These are phyloP conservation scores for Zygogramma bicolorata DNA, from an alignment of 2,888 invertebrate species.

Conservation along the genomic window DNA sequence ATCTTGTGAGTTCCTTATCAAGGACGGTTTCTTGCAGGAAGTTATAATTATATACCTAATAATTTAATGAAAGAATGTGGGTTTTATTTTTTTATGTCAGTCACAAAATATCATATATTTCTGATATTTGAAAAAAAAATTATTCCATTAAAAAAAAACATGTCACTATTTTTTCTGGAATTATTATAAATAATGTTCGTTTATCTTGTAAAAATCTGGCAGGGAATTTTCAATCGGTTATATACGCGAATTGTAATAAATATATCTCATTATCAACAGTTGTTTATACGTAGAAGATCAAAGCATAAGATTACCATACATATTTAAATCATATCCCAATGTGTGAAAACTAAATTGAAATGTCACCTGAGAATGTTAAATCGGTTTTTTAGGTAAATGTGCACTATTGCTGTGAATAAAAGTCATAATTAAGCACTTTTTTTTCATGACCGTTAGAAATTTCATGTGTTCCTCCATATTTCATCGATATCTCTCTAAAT, in stretches of 20 bases:
- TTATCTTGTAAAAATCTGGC: background rate
- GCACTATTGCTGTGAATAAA: background rate
- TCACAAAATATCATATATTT: too few species aligned
- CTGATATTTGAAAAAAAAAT: too few species aligned
- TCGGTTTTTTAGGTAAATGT: background rate
- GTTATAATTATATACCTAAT: too few species aligned
- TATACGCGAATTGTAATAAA: background rate
- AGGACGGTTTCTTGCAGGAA: too few species aligned
- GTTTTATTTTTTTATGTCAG: too few species aligned
- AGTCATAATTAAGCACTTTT: background rate
- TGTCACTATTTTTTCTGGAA: too few species aligned
- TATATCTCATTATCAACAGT: background rate
- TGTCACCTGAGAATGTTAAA: background rate
- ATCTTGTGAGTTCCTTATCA: too few species aligned
- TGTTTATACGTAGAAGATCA: background rate
- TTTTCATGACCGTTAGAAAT: background rate
- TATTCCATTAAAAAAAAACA: too few species aligned
- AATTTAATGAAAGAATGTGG: too few species aligned
- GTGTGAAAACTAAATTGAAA: background rate
- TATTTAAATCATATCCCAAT: background rate
- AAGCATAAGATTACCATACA: background rate
- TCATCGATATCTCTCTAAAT: background rate
- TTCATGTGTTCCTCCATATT: background rate
- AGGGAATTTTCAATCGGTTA: background rate
- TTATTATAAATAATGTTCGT: background rate